Evolutionary conservation across 2,888 invertebrate species (phyloP), one percentile per base, ranked within the genome.

Genomic region (Rhogogaster chlorosoma): DNA sequence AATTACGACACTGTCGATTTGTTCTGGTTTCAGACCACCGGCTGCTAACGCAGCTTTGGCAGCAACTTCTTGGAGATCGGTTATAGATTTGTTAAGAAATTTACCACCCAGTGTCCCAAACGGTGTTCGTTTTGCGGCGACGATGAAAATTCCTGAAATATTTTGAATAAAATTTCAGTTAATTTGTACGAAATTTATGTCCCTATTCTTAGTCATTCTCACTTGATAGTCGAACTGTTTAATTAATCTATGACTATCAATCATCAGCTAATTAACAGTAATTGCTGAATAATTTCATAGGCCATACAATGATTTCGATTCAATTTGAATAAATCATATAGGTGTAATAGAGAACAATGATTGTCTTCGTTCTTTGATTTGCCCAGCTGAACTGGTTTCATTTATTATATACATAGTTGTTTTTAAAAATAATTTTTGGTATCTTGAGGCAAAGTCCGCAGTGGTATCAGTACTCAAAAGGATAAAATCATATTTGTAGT

Each of bases 71-170:
- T 98, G 98, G 87, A 99, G 94, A 86, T 98, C 97, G 0, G 96
- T 96, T 32, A 96, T 95, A 61, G 95, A 95, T 10, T 96, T 96
- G 92, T 97, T 97, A 45, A 95, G 95, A 91, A 98, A 96, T 89
- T 96, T 95, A 0, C 98, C 98, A 4, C 99, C 99, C 94, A 97
- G 99, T 0, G 99, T 97, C 83, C 99, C 99, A 94, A 99, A 99
- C 3, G 99, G 97, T 0, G 99, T 99, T 87, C 99, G 96, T 94
- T 99, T 99, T 22, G 99, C 99, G 88, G 98, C 98, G 87, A 99
- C 98, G 92, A 98, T 97, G 93, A 97, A 98, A 87, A 98, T 95
- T 91, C 98, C 98, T 98, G 89, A 9, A 91, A 89, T 88, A 73
- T 32, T 32, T 32, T 12, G 7, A 32, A 29, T 10, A 86, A 45